These are phyloP conservation scores for Rhizomys pruinosus DNA, from an alignment of 2,113 vertebrate genomes.

Conservation along the genomic window DNA sequence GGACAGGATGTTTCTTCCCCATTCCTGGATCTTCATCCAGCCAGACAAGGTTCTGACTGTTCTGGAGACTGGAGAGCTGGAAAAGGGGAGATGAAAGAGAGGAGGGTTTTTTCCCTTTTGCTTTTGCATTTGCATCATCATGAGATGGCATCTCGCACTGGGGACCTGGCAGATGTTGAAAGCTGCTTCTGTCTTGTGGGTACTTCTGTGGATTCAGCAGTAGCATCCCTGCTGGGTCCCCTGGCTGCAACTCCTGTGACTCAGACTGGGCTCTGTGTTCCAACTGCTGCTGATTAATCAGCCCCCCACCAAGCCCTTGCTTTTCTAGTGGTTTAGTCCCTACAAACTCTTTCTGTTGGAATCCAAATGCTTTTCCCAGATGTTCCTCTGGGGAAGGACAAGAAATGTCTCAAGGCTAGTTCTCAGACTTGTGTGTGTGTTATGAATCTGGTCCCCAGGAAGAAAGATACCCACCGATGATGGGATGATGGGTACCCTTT, in stretches of 20 bases:
- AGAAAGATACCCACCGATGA: neutral
- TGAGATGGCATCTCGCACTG: neutral
- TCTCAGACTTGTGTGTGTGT: neutral
- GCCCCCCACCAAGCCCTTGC: neutral
- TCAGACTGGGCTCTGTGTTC: neutral
- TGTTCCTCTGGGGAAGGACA: neutral
- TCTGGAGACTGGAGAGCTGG: neutral
- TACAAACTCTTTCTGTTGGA: neutral
- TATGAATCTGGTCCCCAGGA: neutral
- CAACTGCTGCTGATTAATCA: neutral
- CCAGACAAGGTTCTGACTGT: neutral
- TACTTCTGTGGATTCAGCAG: constrained; percentile 49
- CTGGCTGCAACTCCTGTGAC: constrained; percentile 13
- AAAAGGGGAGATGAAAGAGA: neutral
- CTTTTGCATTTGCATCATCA: neutral
- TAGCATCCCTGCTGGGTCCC: neutral
- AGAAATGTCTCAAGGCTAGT: neutral
- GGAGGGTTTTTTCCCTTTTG: no score
- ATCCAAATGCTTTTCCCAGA: constrained; percentile 28
- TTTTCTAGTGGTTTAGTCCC: neutral
- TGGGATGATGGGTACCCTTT: neutral
- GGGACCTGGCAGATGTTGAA: constrained; percentile 21
- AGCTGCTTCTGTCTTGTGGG: neutral
- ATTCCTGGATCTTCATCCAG: neutral
- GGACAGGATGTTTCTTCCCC: no score